Base-by-base conservation (phyloP, 1,140 invertebrate species). In the Calycopis cecrops region DNA sequence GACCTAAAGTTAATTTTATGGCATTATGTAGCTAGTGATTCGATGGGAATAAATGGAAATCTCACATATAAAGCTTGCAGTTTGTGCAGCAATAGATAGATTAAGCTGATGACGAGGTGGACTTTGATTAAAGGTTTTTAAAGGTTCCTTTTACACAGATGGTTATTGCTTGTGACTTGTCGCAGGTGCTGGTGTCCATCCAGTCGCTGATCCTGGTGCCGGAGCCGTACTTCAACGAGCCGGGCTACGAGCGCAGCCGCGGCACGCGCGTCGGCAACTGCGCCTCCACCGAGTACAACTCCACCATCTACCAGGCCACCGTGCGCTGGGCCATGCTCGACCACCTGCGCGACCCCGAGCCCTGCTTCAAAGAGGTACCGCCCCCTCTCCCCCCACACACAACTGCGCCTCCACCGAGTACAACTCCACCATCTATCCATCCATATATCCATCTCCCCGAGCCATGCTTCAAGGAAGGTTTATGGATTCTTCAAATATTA, bases 141-240 rank as follows among this genome's bases (percentile, higher is more conserved):
- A n/a, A n/a, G n/a, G n/a, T n/a, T n/a, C n/a, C n/a, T n/a, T n/a
- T n/a, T n/a, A n/a, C n/a, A n/a, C n/a, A n/a, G n/a, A n/a, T n/a
- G n/a, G n/a, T n/a, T n/a, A n/a, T n/a, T n/a, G n/a, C n/a, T n/a
- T n/a, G n/a, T n/a, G n/a, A n/a, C n/a, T n/a, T 44, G 14, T 40
- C 12, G 38, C 65, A 95, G 93, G 96, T 99, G 37, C 89, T 99
- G 67, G 96, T 99, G 10, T 98, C 97, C 35, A 99, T 99, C 72
- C 97, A 99, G 87, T 98, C 95, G 16, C 88, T 99, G 59, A 99
- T 99, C 75, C 89, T 99, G 60, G 97, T 98, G 11, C 93, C 95
- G 35, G 97, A 99, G 84, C 98, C 98, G 8, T 99, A 99, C 85
- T 99, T 99, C 87, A 99, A 99, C 88, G 98, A 99, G 85, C 98